Percentiles rank a stretch among this genome's conserved stretches.
phyloP scores from a whole-genome alignment of 92 coral and sea anemone species.

The Epizoanthus stellaris region DNA sequence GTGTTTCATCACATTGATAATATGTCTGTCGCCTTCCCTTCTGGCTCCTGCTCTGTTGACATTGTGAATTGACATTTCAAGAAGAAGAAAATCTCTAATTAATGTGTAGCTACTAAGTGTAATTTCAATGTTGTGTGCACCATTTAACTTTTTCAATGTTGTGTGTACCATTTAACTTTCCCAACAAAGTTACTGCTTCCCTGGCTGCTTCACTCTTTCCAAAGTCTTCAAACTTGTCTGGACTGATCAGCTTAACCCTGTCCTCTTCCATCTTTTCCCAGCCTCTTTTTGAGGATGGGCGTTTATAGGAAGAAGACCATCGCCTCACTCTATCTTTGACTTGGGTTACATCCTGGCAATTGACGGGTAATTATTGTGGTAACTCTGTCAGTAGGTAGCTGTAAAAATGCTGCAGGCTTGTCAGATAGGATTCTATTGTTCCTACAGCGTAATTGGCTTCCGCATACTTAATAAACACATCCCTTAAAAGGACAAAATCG shows the following conservation, averaged over 20 bases:
- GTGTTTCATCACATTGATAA: constrained; percentile 37
- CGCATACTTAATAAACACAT: constrained; percentile 47
- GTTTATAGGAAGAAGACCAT: constrained; percentile 45
- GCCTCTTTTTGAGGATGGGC: constrained; percentile 43
- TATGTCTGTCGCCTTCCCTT: constrained; percentile 39
- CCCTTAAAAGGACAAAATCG: constrained; percentile 37
- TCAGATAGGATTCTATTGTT: constrained; percentile 72
- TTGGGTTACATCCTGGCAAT: background rate
- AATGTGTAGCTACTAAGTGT: constrained; percentile 62
- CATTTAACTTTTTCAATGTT: background rate
- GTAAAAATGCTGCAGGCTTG: constrained; percentile 64
- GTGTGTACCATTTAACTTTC: constrained; percentile 43
- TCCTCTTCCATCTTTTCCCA: constrained; percentile 67
- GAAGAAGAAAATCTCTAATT: constrained; percentile 64
- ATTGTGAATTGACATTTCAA: constrained; percentile 66
- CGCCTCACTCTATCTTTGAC: constrained; percentile 30
- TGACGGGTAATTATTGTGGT: constrained; percentile 15
- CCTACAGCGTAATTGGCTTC: constrained; percentile 40
- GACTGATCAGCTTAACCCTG: constrained; percentile 32
- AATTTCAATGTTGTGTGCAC: background rate
- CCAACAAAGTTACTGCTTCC: constrained; percentile 51
- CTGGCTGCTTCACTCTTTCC: constrained; percentile 58
- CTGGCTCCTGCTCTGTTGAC: constrained; percentile 70
- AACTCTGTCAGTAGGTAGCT: constrained; percentile 10
- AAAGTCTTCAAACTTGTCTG: constrained; percentile 50